Evolutionary conservation across 2,113 vertebrate species (phyloP), one percentile per base, ranked within the genome.

Genomic region (Lates calcarifer): DNA sequence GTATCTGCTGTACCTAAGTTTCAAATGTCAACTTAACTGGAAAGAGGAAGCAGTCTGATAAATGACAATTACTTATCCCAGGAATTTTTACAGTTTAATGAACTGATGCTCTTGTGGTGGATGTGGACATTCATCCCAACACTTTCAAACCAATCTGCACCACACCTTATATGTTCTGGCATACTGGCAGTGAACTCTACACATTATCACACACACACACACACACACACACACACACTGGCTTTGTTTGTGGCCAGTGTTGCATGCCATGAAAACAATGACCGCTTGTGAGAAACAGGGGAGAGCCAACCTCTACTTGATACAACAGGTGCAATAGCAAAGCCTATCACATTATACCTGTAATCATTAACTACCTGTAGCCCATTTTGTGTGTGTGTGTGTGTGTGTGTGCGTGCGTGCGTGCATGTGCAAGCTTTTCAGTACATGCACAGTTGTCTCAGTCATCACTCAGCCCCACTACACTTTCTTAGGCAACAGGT

Each of bases 341-440:
- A 85, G 73, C 62, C 75, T 61, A 87, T 89, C 83, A 85, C 74
- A 84, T 90, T 89, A 87, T 82, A 56, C 37, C 49, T 10, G n/a
- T 82, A 90, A 92, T 92, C 77, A 92, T 91, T 91, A 89, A 90
- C 90, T 41, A 58, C 67, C 63, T 60, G 35, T 33, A 56, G 61
- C 49, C 74, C 79, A 58, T 31, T 81, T 33, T 60, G 6, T 81
- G 73, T 58, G 60, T 75, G 49, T 47, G 22, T 57, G 31, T 68
- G 45, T 68, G 45, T 51, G 43, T 29, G 49, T 68, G 39, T 77
- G 49, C 66, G 64, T 28, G 37, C 45, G 37, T 68, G 65, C 18
- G 14, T 51, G 26, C 8, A 6, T 47, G 18, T 47, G 47, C 13
- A n/a, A 20, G 35, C 53, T 56, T 80, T 72, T 69, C 29, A 9